Evolutionary conservation across 2,797 vertebrate genomes (phyloP).

Genomic region (Neosalanx taihuensis): DNA sequence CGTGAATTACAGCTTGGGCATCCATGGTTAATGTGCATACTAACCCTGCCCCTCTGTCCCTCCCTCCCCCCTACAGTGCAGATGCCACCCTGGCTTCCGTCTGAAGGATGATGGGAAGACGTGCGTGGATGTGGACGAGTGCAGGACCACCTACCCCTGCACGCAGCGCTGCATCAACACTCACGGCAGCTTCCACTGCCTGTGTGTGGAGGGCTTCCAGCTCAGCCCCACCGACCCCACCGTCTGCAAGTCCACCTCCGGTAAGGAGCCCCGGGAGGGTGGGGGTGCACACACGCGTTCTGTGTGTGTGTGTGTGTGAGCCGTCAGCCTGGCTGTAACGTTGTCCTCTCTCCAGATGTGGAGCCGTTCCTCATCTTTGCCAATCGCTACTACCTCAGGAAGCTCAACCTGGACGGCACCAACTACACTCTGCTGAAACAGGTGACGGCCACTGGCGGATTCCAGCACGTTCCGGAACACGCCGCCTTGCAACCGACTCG

Average conservation of each 20-base stretch:
- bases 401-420: constrained; percentile 91
- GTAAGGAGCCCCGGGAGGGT: constrained; percentile 52
- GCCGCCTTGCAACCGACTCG: constrained; percentile 47
- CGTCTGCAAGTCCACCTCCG: constrained; percentile 91
- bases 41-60: neutral
- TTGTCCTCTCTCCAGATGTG: constrained; percentile 76
- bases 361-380: constrained; percentile 96
- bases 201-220: constrained; percentile 89
- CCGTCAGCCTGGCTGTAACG: neutral
- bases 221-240: constrained; percentile 82
- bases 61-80: constrained; percentile 77
- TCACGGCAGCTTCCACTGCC: constrained; percentile 91
- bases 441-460: constrained; percentile 88
- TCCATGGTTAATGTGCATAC: neutral
- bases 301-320: constrained; percentile 36
- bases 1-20: too few relatives aligned
- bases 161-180: constrained; percentile 94
- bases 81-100: constrained; percentile 90
- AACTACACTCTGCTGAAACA: constrained; percentile 98
- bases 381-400: constrained; percentile 95
- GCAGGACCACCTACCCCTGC: constrained; percentile 91
- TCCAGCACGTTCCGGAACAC: constrained; percentile 85
- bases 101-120: constrained; percentile 94
- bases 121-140: constrained; percentile 90
- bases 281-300: neutral